phyloP scores from a whole-genome alignment of 37 sponge, comb jelly and placozoan species.

The Bolinopsis microptera region DNA sequence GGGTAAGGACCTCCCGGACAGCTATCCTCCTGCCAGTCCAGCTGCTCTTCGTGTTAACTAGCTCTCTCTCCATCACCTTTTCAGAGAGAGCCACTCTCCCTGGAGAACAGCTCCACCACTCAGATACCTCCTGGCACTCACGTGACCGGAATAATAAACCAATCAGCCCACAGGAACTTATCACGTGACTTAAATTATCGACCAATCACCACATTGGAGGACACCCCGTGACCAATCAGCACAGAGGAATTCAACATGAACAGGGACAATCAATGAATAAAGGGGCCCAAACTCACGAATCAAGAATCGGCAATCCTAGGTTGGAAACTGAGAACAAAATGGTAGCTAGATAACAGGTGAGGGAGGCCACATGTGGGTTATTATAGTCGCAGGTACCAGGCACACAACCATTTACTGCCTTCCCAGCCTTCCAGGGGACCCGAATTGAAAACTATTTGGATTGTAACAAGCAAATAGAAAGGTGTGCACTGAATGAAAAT shows the following conservation, averaged over 20 bases:
- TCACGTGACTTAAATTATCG: neutral
- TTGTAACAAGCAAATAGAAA: neutral
- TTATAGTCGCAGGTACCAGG: neutral
- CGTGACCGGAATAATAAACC: neutral
- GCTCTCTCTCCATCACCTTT: neutral
- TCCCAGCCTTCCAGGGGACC: neutral
- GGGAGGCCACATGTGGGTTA: neutral
- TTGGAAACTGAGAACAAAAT: neutral
- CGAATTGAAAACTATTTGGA: neutral
- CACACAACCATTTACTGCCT: neutral
- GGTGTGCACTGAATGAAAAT: neutral
- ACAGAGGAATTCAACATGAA: neutral
- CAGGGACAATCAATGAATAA: neutral
- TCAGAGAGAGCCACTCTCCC: neutral
- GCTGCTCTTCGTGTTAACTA: neutral
- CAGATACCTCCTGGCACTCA: neutral
- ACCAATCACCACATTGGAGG: neutral
- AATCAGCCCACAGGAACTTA: neutral
- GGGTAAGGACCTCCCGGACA: constrained; percentile 45
- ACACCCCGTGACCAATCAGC: neutral
- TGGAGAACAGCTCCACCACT: neutral
- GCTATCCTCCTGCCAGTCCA: neutral
- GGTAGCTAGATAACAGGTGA: neutral
- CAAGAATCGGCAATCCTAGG: neutral
- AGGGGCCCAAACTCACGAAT: too few species aligned